Evolutionary conservation across 1,140 invertebrate species (phyloP), one percentile per base, ranked within the genome.

Genomic region (Pogonus chalceus): DNA sequence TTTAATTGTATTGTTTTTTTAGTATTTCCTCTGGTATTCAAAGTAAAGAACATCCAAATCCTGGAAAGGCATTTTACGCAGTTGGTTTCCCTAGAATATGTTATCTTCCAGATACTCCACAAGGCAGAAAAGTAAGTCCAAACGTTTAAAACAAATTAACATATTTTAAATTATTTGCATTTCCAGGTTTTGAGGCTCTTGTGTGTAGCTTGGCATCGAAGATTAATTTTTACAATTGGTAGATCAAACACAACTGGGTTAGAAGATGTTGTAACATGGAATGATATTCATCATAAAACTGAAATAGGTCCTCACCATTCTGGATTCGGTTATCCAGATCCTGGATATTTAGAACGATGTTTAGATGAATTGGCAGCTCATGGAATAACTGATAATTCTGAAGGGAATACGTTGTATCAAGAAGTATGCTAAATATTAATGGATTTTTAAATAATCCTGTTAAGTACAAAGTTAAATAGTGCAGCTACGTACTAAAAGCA

Each of bases 201-300:
- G 23, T 81, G 82, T 58, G 78, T 82, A 49, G 91, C 90, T 2
- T 96, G 91, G 75, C 83, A 91, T 61, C 73, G 88, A 14, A 79
- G 87, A 51, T 67, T 92, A 47, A 83, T 90, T 56, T 96, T 96
- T 68, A 92, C 89, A 0, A 83, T 96, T 51, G 87, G 88, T 3
- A 77, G 84, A 51, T 94, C 91, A 0, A 80, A 85, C 20, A 96
- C 92, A 1, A 94, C 90, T 1, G 92, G 92, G 0, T 80, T 85
- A 56, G 83, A 88, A 66, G 87, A 95, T 72, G 88, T 92, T 43
- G 87, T 94, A 12, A 85, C 89, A 7, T 96, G 92, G 92, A 91
- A 93, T 70, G 86, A 84, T 64, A 87, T 93, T 49, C 90, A 92
- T 64, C 90, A 92, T 64, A 92, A 92, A 69, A 92, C 90, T 10